Conservation (phyloP, 2,888 invertebrate genomes). For the Lasius fuliginosus region DNA sequence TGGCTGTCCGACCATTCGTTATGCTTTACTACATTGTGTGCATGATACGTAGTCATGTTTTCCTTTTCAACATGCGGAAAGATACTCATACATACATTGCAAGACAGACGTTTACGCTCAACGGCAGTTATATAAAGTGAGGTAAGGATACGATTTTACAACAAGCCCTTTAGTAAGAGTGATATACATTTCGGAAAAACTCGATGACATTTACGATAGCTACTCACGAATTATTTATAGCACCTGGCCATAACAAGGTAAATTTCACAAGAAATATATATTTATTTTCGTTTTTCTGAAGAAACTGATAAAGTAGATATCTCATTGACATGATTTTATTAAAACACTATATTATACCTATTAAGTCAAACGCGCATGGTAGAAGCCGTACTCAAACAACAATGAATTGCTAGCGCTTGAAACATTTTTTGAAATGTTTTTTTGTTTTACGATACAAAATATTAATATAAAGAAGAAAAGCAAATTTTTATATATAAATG, state of each 20-base stretch:
- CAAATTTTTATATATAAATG: background rate
- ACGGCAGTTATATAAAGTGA: conserved; percentile 61
- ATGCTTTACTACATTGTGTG: conserved; percentile 34
- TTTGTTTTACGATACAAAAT: background rate
- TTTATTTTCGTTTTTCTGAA: conserved; percentile 41
- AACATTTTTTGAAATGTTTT: background rate
- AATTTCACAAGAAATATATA: conserved; percentile 26
- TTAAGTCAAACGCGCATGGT: background rate
- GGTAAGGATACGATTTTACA: conserved; percentile 75
- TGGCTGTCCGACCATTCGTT: conserved; percentile 44
- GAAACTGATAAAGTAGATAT: conserved; percentile 34
- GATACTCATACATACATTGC: conserved; percentile 37
- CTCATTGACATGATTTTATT: background rate
- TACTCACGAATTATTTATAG: conserved; percentile 82
- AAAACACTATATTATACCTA: background rate
- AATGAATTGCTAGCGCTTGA: background rate
- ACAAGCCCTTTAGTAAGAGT: conserved; percentile 67
- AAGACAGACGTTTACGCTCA: conserved; percentile 74
- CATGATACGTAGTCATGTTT: conserved; percentile 48
- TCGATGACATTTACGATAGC: conserved; percentile 81
- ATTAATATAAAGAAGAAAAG: background rate
- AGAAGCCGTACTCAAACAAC: background rate
- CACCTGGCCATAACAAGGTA: conserved; percentile 63
- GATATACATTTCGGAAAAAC: conserved; percentile 81
- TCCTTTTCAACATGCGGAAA: conserved; percentile 52